Evolutionary conservation across 1,140 invertebrate species (phyloP).

Genomic region (Drosophila takahashii): DNA sequence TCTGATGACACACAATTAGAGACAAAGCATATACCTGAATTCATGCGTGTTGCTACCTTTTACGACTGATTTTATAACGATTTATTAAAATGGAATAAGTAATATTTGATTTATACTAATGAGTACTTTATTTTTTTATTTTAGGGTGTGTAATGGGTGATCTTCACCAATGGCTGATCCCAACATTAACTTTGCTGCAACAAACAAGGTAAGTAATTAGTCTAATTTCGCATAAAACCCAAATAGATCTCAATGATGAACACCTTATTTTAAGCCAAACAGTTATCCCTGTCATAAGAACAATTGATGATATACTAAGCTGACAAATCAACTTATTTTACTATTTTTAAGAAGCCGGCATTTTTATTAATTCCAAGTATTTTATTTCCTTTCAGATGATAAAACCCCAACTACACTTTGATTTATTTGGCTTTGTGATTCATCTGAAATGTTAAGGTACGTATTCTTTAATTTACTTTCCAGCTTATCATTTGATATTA

Average conservation of each 20-base stretch:
- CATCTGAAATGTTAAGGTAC: neutral
- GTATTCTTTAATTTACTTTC: neutral
- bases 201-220: constrained; percentile 1
- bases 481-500: neutral
- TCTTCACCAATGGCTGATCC: too few relatives aligned
- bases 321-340: constrained; percentile 22
- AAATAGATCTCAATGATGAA: constrained; percentile 52
- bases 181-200: too few relatives aligned
- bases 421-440: neutral
- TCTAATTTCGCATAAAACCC: too few relatives aligned
- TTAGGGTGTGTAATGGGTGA: neutral
- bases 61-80: constrained; percentile 33
- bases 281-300: constrained; percentile 81
- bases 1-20: constrained; percentile 67
- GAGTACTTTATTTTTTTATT: neutral
- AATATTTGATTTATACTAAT: neutral
- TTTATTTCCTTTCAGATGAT: neutral
- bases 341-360: neutral
- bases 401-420: neutral
- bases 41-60: constrained; percentile 47
- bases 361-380: neutral
- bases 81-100: neutral
- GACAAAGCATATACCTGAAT: constrained; percentile 77
- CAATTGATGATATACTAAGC: constrained; percentile 67
- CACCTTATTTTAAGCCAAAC: constrained; percentile 62